Base-by-base conservation (phyloP, 1,140 invertebrate genomes). In the Drosophila rhopaloa region DNA sequence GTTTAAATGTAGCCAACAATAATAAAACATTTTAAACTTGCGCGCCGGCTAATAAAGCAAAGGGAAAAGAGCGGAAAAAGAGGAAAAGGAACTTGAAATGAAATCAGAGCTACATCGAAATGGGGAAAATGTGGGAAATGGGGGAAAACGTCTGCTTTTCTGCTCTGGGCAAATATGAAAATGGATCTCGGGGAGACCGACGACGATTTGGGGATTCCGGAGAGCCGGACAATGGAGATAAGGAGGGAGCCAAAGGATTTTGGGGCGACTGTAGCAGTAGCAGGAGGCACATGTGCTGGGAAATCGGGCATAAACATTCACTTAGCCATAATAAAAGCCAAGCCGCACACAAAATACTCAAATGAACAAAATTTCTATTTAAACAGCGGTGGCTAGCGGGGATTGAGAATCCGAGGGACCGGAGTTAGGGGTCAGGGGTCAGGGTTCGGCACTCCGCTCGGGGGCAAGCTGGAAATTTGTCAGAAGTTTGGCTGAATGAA, bases 221-320 rank as follows among this genome's bases (percentile, higher is more conserved):
- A 47, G 5, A 40, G 47, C 57, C 24, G 76, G 76, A 78, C 76
- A 78, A 54, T 48, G 37, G 9, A 70, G 67, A 71, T 71, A 53
- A 73, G 56, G 19, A 53, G 53, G 48, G 29, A 58, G 41, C 13
- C 41, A 53, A 56, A 71, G 58, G 70, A 68, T 66, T 71, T 71
- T 29, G 24, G 24, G 35, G 37, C 13, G n/a, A 19, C 10, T 13
- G 19, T 8, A 46, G 24, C 16, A 47, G 19, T 8, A 46, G 24
- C 16, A 47, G 37, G 4, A 13, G 10, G 51, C 43, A 57, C 44
- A 65, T 46, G 50, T 79, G 55, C 63, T n/a, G 44, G 59, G 55
- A 80, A 84, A 79, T 77, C 81, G 82, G 82, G 75, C 82, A 85
- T 77, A 75, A 86, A 67, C 82, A 81, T 85, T 85, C 82, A 81